Base-by-base conservation (phyloP, 1,140 invertebrate genomes). In the Bombus superbus region DNA sequence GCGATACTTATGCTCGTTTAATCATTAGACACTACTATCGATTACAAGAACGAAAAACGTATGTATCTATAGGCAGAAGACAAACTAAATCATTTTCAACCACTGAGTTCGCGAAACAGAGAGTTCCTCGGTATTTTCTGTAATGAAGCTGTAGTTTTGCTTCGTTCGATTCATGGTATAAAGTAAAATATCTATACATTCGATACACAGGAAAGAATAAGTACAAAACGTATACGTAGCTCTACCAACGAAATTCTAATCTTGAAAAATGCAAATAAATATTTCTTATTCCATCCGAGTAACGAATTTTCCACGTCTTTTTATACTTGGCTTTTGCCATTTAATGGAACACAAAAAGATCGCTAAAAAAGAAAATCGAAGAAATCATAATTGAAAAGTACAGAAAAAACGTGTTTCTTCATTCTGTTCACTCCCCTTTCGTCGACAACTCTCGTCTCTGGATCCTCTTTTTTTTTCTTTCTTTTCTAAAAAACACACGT, bases 21-120 rank as follows among this genome's bases (percentile, higher is more conserved):
- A 72, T 81, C 82, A 89, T 86, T 86, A 81, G 77, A 77, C 47
- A n/a, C 62, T 89, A 86, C 62, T 77, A 62, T 86, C 25, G 42
- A 86, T 74, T 81, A 81, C 38, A 79, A 83, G 64, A 66, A 88
- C 71, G n/a, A 18, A 57, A 75, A 64, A 68, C 78, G 18, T 53
- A 72, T 57, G 74, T 83, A 53, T 73, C 66, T 72, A 74, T 13
- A n/a, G 69, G 15, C 73, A 77, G 32, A 68, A 74, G 83, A 25
- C 57, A 83, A 89, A 83, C 22, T 18, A 57, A 89, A 86, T 53
- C 59, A 0, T 73, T n/a, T 25, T 66, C 69, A 53, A 73, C 10
- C n/a, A 25, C 11, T 22, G n/a, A 35, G 73, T 47, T 62, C 4
- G 8, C 10, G 22, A 42, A 81, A 57, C 53, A 42, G n/a, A 40